Evolutionary conservation across 2,888 invertebrate species (phyloP).

Genomic region (Penaeus monodon): DNA sequence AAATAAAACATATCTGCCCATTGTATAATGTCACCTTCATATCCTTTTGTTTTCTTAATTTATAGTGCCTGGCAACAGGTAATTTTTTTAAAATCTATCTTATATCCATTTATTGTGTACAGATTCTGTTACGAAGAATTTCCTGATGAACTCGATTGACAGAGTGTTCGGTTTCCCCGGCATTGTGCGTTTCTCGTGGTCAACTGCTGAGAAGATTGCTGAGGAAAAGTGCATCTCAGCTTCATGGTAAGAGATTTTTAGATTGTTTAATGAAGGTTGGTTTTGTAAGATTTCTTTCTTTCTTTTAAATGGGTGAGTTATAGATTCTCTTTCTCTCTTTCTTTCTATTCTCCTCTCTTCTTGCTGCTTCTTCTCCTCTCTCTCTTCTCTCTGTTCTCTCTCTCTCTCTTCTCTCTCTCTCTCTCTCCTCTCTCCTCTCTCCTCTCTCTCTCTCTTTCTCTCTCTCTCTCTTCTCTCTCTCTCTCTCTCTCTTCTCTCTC

Average conservation of each 20-base stretch:
- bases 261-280: background rate
- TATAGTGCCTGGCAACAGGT: too few species aligned
- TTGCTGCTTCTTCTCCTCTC: background rate
- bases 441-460: background rate
- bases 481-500: background rate
- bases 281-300: background rate
- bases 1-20: too few species aligned
- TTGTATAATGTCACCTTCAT: too few species aligned
- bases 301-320: background rate
- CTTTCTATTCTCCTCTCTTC: background rate
- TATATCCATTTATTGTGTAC: constrained; percentile 65
- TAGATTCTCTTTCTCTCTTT: background rate
- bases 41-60: too few species aligned
- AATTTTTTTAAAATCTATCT: too few species aligned
- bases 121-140: constrained; percentile 95
- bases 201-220: constrained; percentile 87
- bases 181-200: constrained; percentile 97
- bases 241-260: constrained; percentile 47
- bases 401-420: background rate
- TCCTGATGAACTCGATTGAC: constrained; percentile 85
- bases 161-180: constrained; percentile 94
- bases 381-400: background rate
- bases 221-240: constrained; percentile 75
- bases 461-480: background rate
- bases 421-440: background rate